Conservation (phyloP, 2,113 vertebrate species). For the Perca flavescens region DNA sequence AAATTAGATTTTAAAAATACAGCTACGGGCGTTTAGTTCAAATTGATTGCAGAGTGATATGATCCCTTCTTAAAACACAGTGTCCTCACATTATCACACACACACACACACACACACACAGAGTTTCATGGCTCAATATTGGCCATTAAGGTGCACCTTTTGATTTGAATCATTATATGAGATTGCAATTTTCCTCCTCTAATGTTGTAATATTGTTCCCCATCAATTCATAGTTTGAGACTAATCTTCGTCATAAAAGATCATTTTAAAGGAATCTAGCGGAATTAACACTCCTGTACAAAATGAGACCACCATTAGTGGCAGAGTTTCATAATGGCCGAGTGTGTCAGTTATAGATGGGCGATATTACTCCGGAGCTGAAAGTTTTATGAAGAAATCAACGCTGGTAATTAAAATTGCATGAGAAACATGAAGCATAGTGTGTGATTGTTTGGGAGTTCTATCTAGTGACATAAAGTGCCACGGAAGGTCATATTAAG, state of each 20-base stretch:
- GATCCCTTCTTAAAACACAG: constrained; percentile 90
- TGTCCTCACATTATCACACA: constrained; percentile 74
- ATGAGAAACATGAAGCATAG: constrained; percentile 46
- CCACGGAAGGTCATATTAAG: neutral
- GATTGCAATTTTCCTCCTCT: constrained; percentile 78
- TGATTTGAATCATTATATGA: constrained; percentile 84
- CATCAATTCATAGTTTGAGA: constrained; percentile 76
- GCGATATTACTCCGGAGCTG: constrained; percentile 45
- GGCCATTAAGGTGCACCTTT: constrained; percentile 81
- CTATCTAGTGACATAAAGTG: neutral
- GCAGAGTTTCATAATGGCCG: constrained; percentile 62
- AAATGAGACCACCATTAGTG: constrained; percentile 79
- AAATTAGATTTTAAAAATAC: constrained; percentile 99
- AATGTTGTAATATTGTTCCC: constrained; percentile 71
- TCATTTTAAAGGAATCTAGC: constrained; percentile 65
- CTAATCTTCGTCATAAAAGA: constrained; percentile 49
- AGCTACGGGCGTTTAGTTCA: constrained; percentile 96
- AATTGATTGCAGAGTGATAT: constrained; percentile 98
- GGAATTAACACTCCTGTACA: constrained; percentile 76
- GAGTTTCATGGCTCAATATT: constrained; percentile 77
- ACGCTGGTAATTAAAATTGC: constrained; percentile 57
- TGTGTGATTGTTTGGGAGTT: constrained; percentile 54
- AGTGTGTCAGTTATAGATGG: constrained; percentile 60
- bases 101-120: constrained; percentile 26
- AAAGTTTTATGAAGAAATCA: constrained; percentile 64